Conservation (phyloP, 1,140 invertebrate genomes). For the Hormaphis cornu region DNA sequence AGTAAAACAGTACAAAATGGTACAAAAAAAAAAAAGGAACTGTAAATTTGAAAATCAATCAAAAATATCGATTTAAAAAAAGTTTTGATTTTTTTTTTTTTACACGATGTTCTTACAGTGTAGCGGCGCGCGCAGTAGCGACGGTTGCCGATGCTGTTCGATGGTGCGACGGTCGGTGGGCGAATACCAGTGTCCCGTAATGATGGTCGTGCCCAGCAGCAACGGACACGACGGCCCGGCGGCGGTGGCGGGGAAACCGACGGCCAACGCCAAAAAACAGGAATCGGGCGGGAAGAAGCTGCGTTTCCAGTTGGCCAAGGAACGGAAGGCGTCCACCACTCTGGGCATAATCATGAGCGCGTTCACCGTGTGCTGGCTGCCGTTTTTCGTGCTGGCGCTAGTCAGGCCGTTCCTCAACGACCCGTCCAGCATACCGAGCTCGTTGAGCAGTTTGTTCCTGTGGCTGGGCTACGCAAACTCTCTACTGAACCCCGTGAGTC, state of each 20-base stretch:
- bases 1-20: too few relatives aligned
- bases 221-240: slow-evolving; percentile 16
- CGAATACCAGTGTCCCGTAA: slow-evolving; percentile 7
- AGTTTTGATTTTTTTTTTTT: neutral
- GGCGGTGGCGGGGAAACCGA: neutral
- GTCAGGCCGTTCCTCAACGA: slow-evolving; percentile 67
- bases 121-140: neutral
- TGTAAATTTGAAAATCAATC: too few relatives aligned
- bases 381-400: slow-evolving; percentile 88
- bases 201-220: slow-evolving; percentile 17
- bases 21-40: too few relatives aligned
- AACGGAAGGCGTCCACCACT: slow-evolving; percentile 89
- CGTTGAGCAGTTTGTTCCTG: slow-evolving; percentile 55
- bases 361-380: slow-evolving; percentile 93
- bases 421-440: slow-evolving; percentile 53
- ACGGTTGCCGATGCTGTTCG: slow-evolving; percentile 17
- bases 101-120: neutral
- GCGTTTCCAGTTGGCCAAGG: slow-evolving; percentile 72
- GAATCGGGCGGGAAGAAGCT: slow-evolving; percentile 53
- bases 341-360: slow-evolving; percentile 96
- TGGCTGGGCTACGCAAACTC: slow-evolving; percentile 93
- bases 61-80: too few relatives aligned
- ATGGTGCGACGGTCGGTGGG: slow-evolving; percentile 20
- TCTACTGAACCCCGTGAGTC: slow-evolving; percentile 83
- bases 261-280: slow-evolving; percentile 43